Conservation (phyloP, 37 sponge, comb jelly and placozoan genomes). For the Amphimedon queenslandica region DNA sequence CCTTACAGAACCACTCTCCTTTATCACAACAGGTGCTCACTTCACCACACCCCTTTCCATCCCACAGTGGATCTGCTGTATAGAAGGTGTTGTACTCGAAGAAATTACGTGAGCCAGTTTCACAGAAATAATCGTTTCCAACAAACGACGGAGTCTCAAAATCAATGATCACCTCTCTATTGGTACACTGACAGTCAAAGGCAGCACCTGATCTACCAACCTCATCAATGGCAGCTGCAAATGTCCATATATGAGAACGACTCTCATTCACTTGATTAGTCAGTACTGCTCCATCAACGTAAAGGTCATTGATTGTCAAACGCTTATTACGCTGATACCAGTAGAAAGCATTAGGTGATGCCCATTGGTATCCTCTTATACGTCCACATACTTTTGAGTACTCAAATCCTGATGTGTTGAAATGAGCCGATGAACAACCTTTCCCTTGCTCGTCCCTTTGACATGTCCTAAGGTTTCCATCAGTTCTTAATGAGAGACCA, state of each 20-base stretch:
- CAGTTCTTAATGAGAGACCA: neutral
- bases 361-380: slow-evolving; percentile 31
- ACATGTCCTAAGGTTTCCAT: slow-evolving; percentile 12
- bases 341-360: slow-evolving; percentile 50
- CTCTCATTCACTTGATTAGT: slow-evolving; percentile 1
- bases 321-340: slow-evolving; percentile 7
- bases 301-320: slow-evolving; percentile 31
- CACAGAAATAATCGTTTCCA: slow-evolving; percentile 39
- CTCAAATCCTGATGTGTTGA: slow-evolving; percentile 6
- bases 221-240: slow-evolving; percentile 50
- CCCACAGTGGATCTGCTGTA: slow-evolving; percentile 39
- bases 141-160: slow-evolving; percentile 21
- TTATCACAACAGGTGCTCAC: slow-evolving; percentile 35
- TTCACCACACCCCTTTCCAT: slow-evolving; percentile 40
- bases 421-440: slow-evolving; percentile 31
- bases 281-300: slow-evolving; percentile 43
- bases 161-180: neutral
- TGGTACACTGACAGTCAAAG: slow-evolving; percentile 39
- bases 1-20: slow-evolving; percentile 25
- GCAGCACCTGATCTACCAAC: neutral
- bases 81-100: neutral
- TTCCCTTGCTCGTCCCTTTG: slow-evolving; percentile 7
- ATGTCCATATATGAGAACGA: slow-evolving; percentile 50
- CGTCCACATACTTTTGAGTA: slow-evolving; percentile 31
- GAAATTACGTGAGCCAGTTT: slow-evolving; percentile 7